These are phyloP conservation scores for Ptiloglossa arizonensis DNA, from an alignment of 1,140 invertebrate species.

Conservation along the genomic window DNA sequence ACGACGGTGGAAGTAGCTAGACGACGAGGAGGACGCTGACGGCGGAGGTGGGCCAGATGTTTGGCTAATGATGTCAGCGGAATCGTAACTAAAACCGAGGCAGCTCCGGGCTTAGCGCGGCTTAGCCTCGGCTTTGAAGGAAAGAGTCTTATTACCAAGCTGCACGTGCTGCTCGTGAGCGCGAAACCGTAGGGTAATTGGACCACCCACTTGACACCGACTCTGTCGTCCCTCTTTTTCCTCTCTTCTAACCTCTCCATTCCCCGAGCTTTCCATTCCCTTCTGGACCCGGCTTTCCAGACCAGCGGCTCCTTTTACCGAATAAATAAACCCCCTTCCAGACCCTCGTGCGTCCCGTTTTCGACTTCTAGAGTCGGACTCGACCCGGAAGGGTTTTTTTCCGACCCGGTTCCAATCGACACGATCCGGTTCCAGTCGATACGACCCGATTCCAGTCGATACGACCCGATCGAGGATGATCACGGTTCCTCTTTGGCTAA, in stretches of 20 bases:
- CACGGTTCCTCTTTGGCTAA: no score
- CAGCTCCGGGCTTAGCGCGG: slow-evolving; percentile 68
- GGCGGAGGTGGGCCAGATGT: slow-evolving; percentile 79
- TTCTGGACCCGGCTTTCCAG: slow-evolving; percentile 5
- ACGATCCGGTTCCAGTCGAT: no score
- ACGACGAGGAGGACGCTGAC: slow-evolving; percentile 50
- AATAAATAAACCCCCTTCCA: slow-evolving; percentile 51
- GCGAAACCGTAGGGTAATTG: slow-evolving; percentile 79
- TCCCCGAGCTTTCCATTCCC: slow-evolving; percentile 5
- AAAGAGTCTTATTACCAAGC: slow-evolving; percentile 78
- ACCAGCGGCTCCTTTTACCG: slow-evolving; percentile 50
- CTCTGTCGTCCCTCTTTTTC: slow-evolving; percentile 54
- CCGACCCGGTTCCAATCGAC: no score
- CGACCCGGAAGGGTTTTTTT: no score
- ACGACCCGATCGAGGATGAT: no score
- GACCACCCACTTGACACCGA: slow-evolving; percentile 76
- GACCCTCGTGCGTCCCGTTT: no score
- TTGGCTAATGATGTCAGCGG: slow-evolving; percentile 81
- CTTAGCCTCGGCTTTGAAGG: slow-evolving; percentile 70
- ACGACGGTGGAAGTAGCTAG: slow-evolving; percentile 37
- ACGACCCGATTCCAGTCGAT: no score
- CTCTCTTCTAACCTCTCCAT: slow-evolving; percentile 33
- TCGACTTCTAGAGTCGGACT: no score
- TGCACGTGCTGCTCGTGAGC: slow-evolving; percentile 77
- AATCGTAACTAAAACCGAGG: slow-evolving; percentile 79